phyloP scores from a whole-genome alignment of 2,113 vertebrate genomes.

The Corvus moneduloides region DNA sequence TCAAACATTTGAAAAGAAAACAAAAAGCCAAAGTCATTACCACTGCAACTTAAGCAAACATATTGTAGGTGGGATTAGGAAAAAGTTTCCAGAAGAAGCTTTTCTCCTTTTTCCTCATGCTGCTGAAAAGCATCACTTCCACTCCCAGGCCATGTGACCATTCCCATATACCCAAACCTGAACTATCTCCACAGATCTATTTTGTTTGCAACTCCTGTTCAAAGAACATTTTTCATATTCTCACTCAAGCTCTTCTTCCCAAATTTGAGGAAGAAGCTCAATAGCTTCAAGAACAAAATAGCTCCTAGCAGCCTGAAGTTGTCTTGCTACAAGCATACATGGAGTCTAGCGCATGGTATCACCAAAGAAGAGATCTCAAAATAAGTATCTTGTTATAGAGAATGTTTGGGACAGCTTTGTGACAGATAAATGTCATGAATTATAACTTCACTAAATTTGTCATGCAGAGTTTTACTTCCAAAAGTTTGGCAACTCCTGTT shows the following conservation, averaged over 20 bases:
- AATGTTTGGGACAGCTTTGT: background rate
- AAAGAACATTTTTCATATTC: background rate
- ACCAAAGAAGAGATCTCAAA: background rate
- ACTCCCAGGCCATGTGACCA: background rate
- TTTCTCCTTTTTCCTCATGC: background rate
- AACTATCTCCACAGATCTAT: background rate
- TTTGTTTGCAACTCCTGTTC: background rate
- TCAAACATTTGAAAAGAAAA: background rate
- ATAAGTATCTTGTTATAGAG: background rate
- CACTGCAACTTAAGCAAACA: background rate
- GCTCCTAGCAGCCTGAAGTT: background rate
- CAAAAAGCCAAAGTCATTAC: background rate
- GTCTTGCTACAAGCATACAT: background rate
- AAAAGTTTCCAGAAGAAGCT: fast-evolving
- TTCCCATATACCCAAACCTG: background rate
- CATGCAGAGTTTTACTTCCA: background rate
- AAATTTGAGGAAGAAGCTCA: background rate
- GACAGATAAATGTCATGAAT: background rate
- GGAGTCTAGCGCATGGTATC: background rate
- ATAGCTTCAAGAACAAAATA: background rate
- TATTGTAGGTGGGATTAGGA: background rate
- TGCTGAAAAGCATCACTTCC: background rate
- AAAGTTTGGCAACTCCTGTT: background rate
- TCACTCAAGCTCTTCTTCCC: background rate
- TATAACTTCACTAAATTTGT: background rate